A percentile compares a stretch with the other conserved stretches of the same genome.
Evolutionary conservation across 2,113 vertebrate genomes (phyloP).

Genomic region (Chrysochloris asiatica): DNA sequence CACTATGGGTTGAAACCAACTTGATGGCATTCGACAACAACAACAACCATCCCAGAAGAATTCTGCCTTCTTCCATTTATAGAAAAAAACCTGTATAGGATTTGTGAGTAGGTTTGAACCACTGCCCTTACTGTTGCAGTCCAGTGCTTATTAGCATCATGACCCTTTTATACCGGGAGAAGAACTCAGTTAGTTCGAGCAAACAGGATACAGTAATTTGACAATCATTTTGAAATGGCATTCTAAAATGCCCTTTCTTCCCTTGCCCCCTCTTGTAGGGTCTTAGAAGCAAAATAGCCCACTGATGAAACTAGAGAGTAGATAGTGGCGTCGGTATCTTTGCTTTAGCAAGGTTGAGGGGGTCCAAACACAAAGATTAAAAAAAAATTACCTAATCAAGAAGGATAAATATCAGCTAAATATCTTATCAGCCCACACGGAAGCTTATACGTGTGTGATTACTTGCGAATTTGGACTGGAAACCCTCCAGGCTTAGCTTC

Average conservation of each 20-base stretch:
- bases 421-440: not conserved
- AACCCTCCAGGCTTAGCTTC: not conserved
- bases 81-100: too few species aligned
- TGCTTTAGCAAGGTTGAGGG: not conserved
- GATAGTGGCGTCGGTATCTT: not conserved
- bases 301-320: not conserved
- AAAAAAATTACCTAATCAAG: too few species aligned
- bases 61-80: too few species aligned
- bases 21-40: too few species aligned
- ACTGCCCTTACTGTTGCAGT: too few species aligned
- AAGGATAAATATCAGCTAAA: not conserved
- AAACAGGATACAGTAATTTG: not conserved
- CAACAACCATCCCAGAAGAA: too few species aligned
- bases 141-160: too few species aligned
- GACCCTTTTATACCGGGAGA: too few species aligned
- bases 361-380: not conserved
- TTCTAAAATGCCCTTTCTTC: not conserved
- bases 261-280: not conserved
- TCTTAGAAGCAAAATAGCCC: not conserved
- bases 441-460: fast-evolving
- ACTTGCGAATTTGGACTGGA: not conserved
- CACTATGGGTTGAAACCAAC: too few species aligned
- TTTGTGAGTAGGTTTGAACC: too few species aligned
- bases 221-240: not conserved
- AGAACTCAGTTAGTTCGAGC: not conserved